phyloP scores from a whole-genome alignment of 2,113 vertebrate genomes.

The Ancistrus triradiatus region DNA sequence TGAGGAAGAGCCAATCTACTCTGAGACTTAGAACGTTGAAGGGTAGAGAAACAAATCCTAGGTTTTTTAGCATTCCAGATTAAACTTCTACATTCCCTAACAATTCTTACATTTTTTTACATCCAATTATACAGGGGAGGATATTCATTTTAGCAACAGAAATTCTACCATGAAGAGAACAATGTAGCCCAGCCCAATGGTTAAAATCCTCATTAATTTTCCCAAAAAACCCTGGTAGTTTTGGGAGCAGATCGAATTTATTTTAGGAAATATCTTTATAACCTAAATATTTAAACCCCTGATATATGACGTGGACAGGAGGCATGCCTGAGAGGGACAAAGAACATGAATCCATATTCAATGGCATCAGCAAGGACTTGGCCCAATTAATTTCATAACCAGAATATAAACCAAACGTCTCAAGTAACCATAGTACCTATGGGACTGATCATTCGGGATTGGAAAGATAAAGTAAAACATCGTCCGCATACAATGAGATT shows the following conservation, averaged over 20 bases:
- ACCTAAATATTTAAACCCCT: slow-evolving; percentile 10
- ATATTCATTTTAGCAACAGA: slow-evolving; percentile 9
- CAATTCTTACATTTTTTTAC: too few relatives aligned
- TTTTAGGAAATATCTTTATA: neutral
- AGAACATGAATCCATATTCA: neutral
- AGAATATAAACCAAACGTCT: slow-evolving; percentile 21
- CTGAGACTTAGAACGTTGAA: neutral
- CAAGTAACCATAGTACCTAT: slow-evolving; percentile 13
- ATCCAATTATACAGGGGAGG: too few relatives aligned
- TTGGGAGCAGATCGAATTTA: neutral
- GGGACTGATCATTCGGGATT: slow-evolving; percentile 15
- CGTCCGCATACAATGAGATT: too few relatives aligned
- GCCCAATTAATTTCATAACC: slow-evolving; percentile 28
- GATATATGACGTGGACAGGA: neutral
- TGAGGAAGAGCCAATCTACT: neutral
- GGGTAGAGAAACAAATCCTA: neutral
- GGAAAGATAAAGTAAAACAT: too few relatives aligned
- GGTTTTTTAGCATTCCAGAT: slow-evolving; percentile 9
- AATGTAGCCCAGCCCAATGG: neutral
- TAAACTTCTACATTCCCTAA: neutral
- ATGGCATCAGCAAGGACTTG: slow-evolving; percentile 22
- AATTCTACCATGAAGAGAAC: too few relatives aligned
- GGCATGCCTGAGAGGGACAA: too few relatives aligned
- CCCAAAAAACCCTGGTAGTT: neutral
- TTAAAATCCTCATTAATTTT: neutral